Percentiles rank a stretch among this genome's conserved stretches.
phyloP scores from a whole-genome alignment of 2,888 invertebrate genomes.

The Brachylomia viminalis region DNA sequence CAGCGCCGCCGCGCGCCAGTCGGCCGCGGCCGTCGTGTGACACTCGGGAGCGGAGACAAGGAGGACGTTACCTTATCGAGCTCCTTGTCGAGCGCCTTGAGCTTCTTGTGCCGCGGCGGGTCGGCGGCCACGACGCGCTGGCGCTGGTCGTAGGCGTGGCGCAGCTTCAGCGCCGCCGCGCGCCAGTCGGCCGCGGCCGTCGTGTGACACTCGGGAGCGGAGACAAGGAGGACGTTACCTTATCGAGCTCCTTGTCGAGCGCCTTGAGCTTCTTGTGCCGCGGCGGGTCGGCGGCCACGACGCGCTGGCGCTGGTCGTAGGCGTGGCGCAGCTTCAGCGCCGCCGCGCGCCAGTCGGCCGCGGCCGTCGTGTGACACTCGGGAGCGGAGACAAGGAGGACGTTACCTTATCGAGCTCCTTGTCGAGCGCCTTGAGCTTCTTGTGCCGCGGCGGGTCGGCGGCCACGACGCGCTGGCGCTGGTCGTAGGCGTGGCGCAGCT shows the following conservation, averaged over 20 bases:
- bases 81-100: slow-evolving; percentile 97
- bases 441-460: slow-evolving; percentile 94
- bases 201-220: slow-evolving; percentile 73
- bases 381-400: not conserved
- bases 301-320: slow-evolving; percentile 94
- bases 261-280: slow-evolving; percentile 96
- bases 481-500: slow-evolving; percentile 95
- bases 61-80: slow-evolving; percentile 93
- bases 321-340: slow-evolving; percentile 96
- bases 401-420: slow-evolving; percentile 97
- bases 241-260: slow-evolving; percentile 97
- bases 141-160: slow-evolving; percentile 95
- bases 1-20: slow-evolving; percentile 96
- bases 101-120: slow-evolving; percentile 95
- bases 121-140: slow-evolving; percentile 93
- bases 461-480: slow-evolving; percentile 93
- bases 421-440: slow-evolving; percentile 96
- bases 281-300: slow-evolving; percentile 93
- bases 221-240: slow-evolving; percentile 89
- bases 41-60: not conserved
- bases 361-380: slow-evolving; percentile 91
- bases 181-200: slow-evolving; percentile 96
- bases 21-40: slow-evolving; percentile 94
- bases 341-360: slow-evolving; percentile 96
- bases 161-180: slow-evolving; percentile 96